Evolutionary conservation across 2,888 invertebrate species (phyloP), one percentile per base, ranked within the genome.

Genomic region (Polyommatus iphigenia): DNA sequence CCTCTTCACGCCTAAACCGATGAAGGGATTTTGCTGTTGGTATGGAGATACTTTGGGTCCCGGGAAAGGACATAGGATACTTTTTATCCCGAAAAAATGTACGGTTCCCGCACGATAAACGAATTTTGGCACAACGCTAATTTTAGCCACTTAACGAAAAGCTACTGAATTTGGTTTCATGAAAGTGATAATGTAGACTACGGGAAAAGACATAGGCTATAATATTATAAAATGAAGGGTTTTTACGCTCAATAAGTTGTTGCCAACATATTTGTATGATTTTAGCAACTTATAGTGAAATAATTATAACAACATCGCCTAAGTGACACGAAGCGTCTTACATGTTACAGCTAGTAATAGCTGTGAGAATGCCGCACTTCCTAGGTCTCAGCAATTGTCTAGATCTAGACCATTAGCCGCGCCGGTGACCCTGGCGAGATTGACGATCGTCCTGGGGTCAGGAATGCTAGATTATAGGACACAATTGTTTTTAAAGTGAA

Each of bases 321-420:
- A 46, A 46, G 46, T 0, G 46, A 46, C 46, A 46, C 46, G 3
- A 46, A 46, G 10, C 46, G 2, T 54, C 54, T 54, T 18, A 18
- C 57, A 41, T 20, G 72, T 76, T 76, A 77, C 75, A 79, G 76
- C 79, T 15, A 32, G 62, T 62, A 62, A 67, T 67, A 67, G 29
- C 67, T 67, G 67, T 67, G 67, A 67, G 67, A 67, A 67, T 67
- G 29, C 67, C 67, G 67, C 29, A 67, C 67, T 67, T 67, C 67
- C 67, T 67, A 67, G 67, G 67, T 67, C 29, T 67, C 67, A 32
- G 67, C 67, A 67, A 67, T 67, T 67, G 67, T 67, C 67, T 67
- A 67, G 29, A 67, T 67, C 29, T 67, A 67, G 67, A 67, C 67
- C 67, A 67, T 67, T 32, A 67, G 67, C 67, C 67, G 67, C 67